These are phyloP conservation scores for Scylla paramamosain DNA, from an alignment of 1,140 invertebrate species.

Conservation along the genomic window DNA sequence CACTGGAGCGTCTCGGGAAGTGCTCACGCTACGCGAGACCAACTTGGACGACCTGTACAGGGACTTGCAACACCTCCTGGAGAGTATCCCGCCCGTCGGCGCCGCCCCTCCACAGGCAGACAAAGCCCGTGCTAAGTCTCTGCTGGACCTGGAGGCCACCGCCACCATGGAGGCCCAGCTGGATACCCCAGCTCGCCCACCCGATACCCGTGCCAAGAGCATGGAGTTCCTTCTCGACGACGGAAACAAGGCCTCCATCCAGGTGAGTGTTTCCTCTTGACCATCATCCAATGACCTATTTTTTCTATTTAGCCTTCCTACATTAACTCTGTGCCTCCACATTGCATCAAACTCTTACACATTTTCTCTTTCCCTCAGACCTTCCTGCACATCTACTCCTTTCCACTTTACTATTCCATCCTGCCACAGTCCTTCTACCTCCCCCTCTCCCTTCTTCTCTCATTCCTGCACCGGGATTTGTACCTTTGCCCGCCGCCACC, in stretches of 20 bases:
- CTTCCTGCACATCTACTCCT: no score
- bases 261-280: slow-evolving; percentile 83
- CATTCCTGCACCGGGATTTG: no score
- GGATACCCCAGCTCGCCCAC: slow-evolving; percentile 76
- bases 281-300: background rate
- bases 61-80: slow-evolving; percentile 75
- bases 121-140: slow-evolving; percentile 86
- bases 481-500: background rate
- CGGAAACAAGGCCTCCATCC: slow-evolving; percentile 89
- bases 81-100: slow-evolving; percentile 79
- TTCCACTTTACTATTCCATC: no score
- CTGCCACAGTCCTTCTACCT: no score
- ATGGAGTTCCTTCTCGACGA: slow-evolving; percentile 96
- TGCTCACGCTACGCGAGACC: slow-evolving; percentile 72
- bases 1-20: slow-evolving; percentile 79
- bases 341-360: background rate
- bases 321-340: background rate
- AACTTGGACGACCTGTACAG: slow-evolving; percentile 82
- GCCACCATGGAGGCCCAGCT: slow-evolving; percentile 78
- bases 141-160: slow-evolving; percentile 86
- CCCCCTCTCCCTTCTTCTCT: background rate
- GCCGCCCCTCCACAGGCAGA: slow-evolving; percentile 81
- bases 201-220: slow-evolving; percentile 87
- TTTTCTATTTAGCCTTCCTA: background rate
- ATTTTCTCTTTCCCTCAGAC: background rate